Percentiles rank a stretch among this genome's conserved stretches.
phyloP scores from a whole-genome alignment of 2,797 vertebrate species.

The Hemibagrus guttatus region DNA sequence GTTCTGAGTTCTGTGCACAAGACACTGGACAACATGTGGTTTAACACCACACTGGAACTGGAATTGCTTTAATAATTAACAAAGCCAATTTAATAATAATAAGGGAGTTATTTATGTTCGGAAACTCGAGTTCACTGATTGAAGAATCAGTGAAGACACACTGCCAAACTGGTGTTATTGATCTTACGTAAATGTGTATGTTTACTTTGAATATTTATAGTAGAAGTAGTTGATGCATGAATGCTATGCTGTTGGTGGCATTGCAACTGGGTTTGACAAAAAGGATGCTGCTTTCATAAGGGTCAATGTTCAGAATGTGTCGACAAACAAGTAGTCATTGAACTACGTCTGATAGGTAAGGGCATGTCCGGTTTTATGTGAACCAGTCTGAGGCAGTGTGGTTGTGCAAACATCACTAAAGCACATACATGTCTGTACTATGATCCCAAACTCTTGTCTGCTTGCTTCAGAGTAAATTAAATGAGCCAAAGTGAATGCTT shows the following conservation, averaged over 20 bases:
- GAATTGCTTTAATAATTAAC: slow-evolving; percentile 9
- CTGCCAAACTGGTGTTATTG: not conserved
- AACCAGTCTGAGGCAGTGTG: slow-evolving; percentile 20
- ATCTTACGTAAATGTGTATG: not conserved
- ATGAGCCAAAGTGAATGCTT: not conserved
- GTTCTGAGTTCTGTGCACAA: not conserved
- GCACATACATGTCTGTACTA: not conserved
- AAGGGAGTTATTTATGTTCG: not conserved
- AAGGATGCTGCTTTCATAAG: slow-evolving; percentile 15
- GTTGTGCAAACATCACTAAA: slow-evolving; percentile 24
- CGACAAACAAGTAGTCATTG: slow-evolving; percentile 29
- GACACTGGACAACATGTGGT: not conserved
- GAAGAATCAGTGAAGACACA: not conserved
- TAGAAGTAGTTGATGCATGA: not conserved
- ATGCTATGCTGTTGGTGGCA: not conserved
- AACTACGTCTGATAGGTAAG: slow-evolving; percentile 19
- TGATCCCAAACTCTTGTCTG: slow-evolving; percentile 13
- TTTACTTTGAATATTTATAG: not conserved
- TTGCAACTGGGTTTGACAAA: slow-evolving; percentile 16
- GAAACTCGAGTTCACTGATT: not conserved
- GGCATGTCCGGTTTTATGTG: slow-evolving; percentile 23
- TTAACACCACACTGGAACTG: not conserved
- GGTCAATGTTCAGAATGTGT: slow-evolving; percentile 27
- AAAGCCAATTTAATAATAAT: not conserved
- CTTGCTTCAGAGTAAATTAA: slow-evolving; percentile 15